Evolutionary conservation across 2,797 vertebrate genomes (phyloP), one percentile per base, ranked within the genome.

Genomic region (Coreius guichenoti): DNA sequence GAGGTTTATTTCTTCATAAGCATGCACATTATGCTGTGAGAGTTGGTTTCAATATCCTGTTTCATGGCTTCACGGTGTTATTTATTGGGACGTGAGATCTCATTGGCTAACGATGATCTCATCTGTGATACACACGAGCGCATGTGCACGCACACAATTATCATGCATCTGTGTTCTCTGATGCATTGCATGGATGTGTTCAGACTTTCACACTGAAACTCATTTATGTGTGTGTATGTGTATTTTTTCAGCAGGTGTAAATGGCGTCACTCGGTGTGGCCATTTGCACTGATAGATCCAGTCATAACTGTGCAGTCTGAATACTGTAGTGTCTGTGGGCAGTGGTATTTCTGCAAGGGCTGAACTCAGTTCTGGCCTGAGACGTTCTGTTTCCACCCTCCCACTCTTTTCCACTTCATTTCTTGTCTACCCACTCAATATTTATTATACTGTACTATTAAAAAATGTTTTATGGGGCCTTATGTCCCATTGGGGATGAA

Each of bases 91-190:
- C 51, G 67, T 3, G 16, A 31, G 51, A 26, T 76, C 65, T 82
- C 19, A 84, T 83, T 86, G 87, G 81, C 75, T 58, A 49, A 69
- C 26, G n/a, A 12, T 82, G 84, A 84, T 70, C 69, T 86, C 81
- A 84, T 83, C 68, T 81, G 69, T 67, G 63, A 47, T 17, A 21
- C 65, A 72, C 33, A 36, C 36, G 36, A 39, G 36, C 1, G 36
- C 68, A 85, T 17, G 23, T 14, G 39, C 68, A 0, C 39, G 1
- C 39, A 16, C 29, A 39, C 75, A 72, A 23, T 56, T 26, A 26
- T 29, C 47, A 49, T 83, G 82, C 81, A 56, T 88, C 54, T 58
- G 68, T 88, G 86, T 70, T 73, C 23, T 29, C n/a, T 54, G 31
- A 65, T 56, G n/a, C 21, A 80, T 31, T 80, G 81, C 73, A 82